These are phyloP conservation scores for Macrosteles quadrilineatus DNA, from an alignment of 1,140 invertebrate genomes.

Conservation along the genomic window DNA sequence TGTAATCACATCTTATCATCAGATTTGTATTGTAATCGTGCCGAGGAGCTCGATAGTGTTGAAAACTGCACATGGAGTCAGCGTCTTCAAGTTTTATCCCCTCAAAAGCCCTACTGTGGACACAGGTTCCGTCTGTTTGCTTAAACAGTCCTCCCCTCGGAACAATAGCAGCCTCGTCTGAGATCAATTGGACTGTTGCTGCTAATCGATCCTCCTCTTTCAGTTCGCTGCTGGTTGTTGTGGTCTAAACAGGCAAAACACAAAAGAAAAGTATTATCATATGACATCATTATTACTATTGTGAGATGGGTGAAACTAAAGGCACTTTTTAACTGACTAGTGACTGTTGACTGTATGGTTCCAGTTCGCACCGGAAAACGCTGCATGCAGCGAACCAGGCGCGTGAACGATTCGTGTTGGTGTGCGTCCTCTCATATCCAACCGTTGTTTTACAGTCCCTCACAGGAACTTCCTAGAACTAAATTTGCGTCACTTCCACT, in stretches of 20 bases:
- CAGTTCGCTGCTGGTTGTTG: constrained; percentile 49
- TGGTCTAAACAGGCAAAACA: no score
- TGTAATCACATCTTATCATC: constrained; percentile 68
- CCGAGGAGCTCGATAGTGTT: constrained; percentile 64
- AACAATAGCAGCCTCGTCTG: constrained; percentile 65
- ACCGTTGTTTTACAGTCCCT: no score
- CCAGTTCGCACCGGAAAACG: no score
- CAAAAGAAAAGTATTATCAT: not conserved
- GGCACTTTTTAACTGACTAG: not conserved
- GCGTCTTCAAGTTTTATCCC: constrained; percentile 63
- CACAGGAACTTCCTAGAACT: no score
- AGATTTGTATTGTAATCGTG: constrained; percentile 72
- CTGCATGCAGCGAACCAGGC: no score
- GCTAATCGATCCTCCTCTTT: constrained; percentile 77
- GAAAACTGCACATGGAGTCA: constrained; percentile 63
- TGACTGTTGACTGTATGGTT: constrained; percentile 2
- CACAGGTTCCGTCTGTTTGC: constrained; percentile 60
- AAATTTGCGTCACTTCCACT: no score
- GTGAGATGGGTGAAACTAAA: not conserved
- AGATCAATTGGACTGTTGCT: constrained; percentile 66
- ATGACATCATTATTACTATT: constrained; percentile 12
- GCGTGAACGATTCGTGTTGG: no score
- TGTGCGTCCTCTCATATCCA: no score
- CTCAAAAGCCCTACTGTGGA: constrained; percentile 66
- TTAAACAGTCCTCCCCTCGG: constrained; percentile 72